phyloP scores from a whole-genome alignment of 2,797 vertebrate species.

The Vespertilio murinus region DNA sequence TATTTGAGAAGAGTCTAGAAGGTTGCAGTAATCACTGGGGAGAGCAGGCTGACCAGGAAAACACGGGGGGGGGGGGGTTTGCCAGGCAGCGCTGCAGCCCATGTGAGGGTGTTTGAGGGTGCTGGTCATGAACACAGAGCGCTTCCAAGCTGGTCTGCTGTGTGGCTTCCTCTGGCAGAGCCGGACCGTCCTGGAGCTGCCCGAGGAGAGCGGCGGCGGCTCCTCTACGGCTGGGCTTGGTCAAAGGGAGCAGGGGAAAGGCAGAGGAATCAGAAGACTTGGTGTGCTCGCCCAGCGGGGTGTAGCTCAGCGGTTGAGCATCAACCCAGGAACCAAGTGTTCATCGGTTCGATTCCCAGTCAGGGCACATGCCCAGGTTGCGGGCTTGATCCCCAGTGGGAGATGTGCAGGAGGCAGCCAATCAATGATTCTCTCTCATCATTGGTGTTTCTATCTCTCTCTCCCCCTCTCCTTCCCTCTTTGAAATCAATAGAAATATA shows the following conservation, averaged over 20 bases:
- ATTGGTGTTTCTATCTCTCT: too few species aligned
- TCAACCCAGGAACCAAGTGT: too few species aligned
- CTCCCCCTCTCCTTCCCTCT: too few species aligned
- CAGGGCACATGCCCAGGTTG: too few species aligned
- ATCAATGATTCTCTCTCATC: too few species aligned
- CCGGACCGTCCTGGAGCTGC: background rate
- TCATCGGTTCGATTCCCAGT: too few species aligned
- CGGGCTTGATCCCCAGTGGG: too few species aligned
- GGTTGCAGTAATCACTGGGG: background rate
- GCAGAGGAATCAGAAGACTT: background rate
- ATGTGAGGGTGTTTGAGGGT: background rate
- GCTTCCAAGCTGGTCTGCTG: background rate
- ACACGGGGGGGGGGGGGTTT: background rate
- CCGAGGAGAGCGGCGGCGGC: background rate
- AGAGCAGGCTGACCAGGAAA: background rate
- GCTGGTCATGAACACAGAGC: fast-evolving
- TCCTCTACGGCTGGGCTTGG: background rate
- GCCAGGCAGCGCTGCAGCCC: background rate
- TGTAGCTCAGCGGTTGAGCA: too few species aligned
- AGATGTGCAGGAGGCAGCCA: too few species aligned
- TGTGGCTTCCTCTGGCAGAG: background rate
- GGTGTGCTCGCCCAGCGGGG: background rate
- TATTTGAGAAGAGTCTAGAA: background rate
- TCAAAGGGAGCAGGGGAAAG: background rate
- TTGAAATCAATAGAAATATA: too few species aligned